Evolutionary conservation across 2,797 vertebrate genomes (phyloP), one percentile per base, ranked within the genome.

Genomic region (Dallia pectoralis): DNA sequence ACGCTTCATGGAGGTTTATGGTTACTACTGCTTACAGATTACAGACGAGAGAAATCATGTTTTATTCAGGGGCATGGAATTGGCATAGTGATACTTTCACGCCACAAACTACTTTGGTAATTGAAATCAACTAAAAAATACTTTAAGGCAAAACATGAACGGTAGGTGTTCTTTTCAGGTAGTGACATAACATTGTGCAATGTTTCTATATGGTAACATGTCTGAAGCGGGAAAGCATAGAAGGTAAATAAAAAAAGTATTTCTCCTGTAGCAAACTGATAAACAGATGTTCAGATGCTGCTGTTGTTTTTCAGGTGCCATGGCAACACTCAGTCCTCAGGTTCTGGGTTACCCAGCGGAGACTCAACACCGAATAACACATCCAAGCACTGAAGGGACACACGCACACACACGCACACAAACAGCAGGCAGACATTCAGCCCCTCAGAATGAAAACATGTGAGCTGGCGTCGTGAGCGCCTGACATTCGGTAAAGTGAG

Each of bases 251-350:
- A 12, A 7, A 9, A n/a, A 56, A 56, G 40, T 44, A 9, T 25
- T 7, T 7, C 22, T 25, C 53, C 53, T 56, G 19, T 25, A 25
- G 53, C 19, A 56, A 56, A 25, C 53, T 56, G 51, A 53, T 53
- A 53, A 53, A 53, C 51, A 53, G 51, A 53, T 56, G 18, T 22
- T n/a, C 1, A 8, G 53, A n/a, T 56, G 53, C 53, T 56, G 22
- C 53, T 32, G 62, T 64, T 64, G 62, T 18, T 18, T 15, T 64
- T 29, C 27, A 30, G 62, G 27, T 30, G 62, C 62, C 30, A 64
- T 64, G 62, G 62, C 62, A 64, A 64, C 62, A 32, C 62, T 30
- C 27, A 30, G 27, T 64, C 62, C 62, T 64, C 62, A 64, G 27
- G 62, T 64, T 64, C 15, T 64, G 62, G 62, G 27, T 30, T n/a